These are phyloP conservation scores for Leucoptera coffeella DNA, from an alignment of 2,888 invertebrate species.

Conservation along the genomic window DNA sequence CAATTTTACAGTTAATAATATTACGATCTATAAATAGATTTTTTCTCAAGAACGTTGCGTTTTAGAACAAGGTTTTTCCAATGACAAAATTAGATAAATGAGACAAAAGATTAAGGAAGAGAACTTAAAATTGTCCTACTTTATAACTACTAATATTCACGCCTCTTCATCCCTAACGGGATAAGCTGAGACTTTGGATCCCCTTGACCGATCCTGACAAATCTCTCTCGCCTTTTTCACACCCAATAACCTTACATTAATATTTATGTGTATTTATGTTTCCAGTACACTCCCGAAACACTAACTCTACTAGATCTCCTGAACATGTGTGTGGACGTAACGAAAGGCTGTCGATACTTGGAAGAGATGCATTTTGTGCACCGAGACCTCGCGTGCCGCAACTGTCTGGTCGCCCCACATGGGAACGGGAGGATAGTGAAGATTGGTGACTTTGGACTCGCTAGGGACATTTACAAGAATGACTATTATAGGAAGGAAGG, in stretches of 20 bases:
- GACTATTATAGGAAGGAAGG: conserved; percentile 97
- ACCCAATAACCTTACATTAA: too few species aligned
- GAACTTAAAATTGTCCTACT: too few species aligned
- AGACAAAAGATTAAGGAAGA: too few species aligned
- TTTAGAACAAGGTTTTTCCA: too few species aligned
- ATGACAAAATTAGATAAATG: too few species aligned
- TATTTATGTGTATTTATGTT: too few species aligned
- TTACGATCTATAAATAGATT: too few species aligned
- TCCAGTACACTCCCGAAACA: conserved; percentile 57
- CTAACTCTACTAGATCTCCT: conserved; percentile 79
- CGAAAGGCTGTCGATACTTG: conserved; percentile 89
- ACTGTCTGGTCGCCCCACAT: conserved; percentile 84
- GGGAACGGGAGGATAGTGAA: conserved; percentile 75
- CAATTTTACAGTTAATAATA: too few species aligned
- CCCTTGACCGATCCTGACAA: too few species aligned
- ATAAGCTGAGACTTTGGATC: background rate
- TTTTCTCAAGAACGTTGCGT: too few species aligned
- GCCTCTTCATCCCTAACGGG: background rate
- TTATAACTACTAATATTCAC: too few species aligned
- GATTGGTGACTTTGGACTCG: conserved; percentile 95
- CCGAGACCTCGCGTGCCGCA: conserved; percentile 91
- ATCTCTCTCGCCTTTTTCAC: too few species aligned
- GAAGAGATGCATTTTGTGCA: conserved; percentile 98
- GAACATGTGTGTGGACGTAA: conserved; percentile 92
- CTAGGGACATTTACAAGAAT: conserved; percentile 93